A percentile compares a stretch with the other conserved stretches of the same genome.
These are phyloP conservation scores for Agriopis aurantiaria DNA, from an alignment of 2,888 invertebrate genomes.

Conservation along the genomic window DNA sequence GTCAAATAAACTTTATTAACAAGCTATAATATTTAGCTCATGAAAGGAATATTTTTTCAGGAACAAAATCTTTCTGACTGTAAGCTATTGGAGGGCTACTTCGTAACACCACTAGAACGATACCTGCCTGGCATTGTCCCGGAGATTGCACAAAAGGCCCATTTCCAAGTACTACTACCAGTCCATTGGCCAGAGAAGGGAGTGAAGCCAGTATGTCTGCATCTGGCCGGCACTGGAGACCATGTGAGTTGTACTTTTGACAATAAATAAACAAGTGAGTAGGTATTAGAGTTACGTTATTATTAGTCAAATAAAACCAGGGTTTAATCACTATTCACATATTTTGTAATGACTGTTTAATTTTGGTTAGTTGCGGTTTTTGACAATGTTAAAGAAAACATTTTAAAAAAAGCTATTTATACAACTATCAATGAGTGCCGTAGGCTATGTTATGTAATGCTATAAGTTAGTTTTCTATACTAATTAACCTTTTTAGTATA, in stretches of 20 bases:
- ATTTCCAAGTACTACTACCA: conserved; percentile 93
- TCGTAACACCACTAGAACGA: conserved; percentile 93
- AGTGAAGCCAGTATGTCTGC: conserved; percentile 95
- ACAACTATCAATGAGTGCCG: no score
- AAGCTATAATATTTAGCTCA: neutral
- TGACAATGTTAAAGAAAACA: no score
- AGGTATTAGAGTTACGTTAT: neutral
- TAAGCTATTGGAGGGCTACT: conserved; percentile 94
- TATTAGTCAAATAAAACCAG: neutral
- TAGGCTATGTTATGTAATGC: no score
- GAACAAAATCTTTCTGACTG: conserved; percentile 91
- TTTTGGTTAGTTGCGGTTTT: no score
- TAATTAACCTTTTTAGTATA: no score
- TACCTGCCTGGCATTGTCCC: conserved; percentile 96
- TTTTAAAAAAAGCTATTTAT: no score
- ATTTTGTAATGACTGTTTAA: no score
- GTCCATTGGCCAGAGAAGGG: conserved; percentile 90
- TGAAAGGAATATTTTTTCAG: conserved; percentile 67
- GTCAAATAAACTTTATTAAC: no score
- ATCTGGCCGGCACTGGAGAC: conserved; percentile 99
- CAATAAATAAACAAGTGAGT: neutral
- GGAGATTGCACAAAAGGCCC: conserved; percentile 92
- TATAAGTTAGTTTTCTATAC: no score
- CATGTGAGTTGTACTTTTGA: conserved; percentile 89
- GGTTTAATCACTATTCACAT: no score